phyloP scores from a whole-genome alignment of 2,797 vertebrate species.

The Cygnus olor region DNA sequence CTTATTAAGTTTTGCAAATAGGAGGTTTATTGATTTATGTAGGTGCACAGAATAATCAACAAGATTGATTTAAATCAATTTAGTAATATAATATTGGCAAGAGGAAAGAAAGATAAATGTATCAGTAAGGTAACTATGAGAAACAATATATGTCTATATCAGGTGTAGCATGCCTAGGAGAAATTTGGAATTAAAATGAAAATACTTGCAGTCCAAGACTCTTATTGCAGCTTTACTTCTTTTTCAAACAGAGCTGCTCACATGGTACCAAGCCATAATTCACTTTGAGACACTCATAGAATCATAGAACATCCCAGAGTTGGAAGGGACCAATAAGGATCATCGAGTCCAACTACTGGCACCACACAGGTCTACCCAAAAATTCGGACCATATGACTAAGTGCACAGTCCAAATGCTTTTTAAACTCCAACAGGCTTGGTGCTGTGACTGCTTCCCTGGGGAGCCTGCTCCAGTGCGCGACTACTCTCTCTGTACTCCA shows the following conservation, averaged over 20 bases:
- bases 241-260: not conserved
- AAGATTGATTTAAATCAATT: constrained; percentile 59
- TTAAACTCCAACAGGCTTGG: no score
- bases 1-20: constrained; percentile 5
- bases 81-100: constrained; percentile 8
- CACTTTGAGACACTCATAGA: not conserved
- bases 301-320: no score
- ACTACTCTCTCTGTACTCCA: no score
- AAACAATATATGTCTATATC: not conserved
- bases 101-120: not conserved
- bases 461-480: no score
- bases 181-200: not conserved
- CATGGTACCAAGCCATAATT: not conserved
- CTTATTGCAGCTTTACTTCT: not conserved
- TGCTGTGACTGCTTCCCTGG: no score
- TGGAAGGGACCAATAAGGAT: no score
- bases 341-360: no score
- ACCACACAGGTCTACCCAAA: no score
- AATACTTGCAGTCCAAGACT: not conserved
- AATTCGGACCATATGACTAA: no score
- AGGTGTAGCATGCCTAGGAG: not conserved
- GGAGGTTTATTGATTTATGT: constrained; percentile 45
- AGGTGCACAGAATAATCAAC: constrained; percentile 42
- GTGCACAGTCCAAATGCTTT: no score
- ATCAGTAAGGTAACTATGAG: not conserved